Evolutionary conservation across 2,113 vertebrate genomes (phyloP).

Genomic region (Rhinichthys klamathensis): DNA sequence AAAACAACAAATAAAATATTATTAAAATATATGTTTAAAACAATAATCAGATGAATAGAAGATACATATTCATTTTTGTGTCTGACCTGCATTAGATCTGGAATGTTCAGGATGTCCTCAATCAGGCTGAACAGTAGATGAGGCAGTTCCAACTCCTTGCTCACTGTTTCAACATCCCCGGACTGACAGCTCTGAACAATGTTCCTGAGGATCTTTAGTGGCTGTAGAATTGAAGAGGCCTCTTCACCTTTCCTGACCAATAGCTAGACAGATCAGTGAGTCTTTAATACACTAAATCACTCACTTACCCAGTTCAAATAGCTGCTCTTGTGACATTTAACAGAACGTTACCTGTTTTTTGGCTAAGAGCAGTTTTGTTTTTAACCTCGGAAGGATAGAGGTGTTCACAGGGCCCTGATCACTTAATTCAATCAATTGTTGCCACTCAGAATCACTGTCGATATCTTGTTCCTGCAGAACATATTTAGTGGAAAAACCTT

Average conservation of each 20-base stretch:
- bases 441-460: constrained; percentile 85
- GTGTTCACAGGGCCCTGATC: constrained; percentile 73
- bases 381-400: constrained; percentile 73
- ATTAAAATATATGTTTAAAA: background rate
- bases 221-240: constrained; percentile 72
- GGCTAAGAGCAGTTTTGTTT: constrained; percentile 70
- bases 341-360: constrained; percentile 79
- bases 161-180: constrained; percentile 67
- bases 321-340: constrained; percentile 16
- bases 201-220: constrained; percentile 78
- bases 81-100: constrained; percentile 75
- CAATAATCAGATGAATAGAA: background rate
- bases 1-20: background rate
- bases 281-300: constrained; percentile 16
- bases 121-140: constrained; percentile 76
- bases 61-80: too few species aligned
- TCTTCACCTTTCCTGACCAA: constrained; percentile 73
- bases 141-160: constrained; percentile 78
- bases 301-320: background rate
- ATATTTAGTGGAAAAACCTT: background rate
- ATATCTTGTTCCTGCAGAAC: constrained; percentile 71
- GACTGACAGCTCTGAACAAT: constrained; percentile 75
- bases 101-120: constrained; percentile 72
- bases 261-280: constrained; percentile 71
- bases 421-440: constrained; percentile 69